Percentiles rank a stretch among this genome's conserved stretches.
Conservation (phyloP, 2,797 vertebrate species). For the Liparis tanakae region DNA sequence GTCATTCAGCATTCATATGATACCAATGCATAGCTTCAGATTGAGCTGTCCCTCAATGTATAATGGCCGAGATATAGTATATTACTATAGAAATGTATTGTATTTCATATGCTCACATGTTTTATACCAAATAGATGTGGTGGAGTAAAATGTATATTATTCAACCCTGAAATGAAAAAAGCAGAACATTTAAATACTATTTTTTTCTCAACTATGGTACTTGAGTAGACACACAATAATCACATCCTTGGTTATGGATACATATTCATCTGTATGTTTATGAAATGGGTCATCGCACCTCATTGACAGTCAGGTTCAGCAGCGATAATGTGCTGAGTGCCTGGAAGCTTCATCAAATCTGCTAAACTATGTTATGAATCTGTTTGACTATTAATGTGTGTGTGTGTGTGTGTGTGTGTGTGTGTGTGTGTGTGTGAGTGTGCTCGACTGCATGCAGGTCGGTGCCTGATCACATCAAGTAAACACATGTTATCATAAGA, state of each 20-base stretch:
- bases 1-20: background rate
- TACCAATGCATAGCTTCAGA: background rate
- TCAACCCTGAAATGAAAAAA: background rate
- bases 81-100: background rate
- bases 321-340: background rate
- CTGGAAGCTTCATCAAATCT: background rate
- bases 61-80: background rate
- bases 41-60: background rate
- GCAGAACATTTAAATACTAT: background rate
- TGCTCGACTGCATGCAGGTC: background rate
- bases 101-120: background rate
- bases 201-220: background rate
- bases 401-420: background rate
- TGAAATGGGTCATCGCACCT: background rate
- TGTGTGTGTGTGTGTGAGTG: background rate
- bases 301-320: background rate
- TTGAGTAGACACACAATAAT: background rate
- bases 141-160: background rate
- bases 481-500: conserved; percentile 38
- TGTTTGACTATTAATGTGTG: background rate
- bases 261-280: background rate
- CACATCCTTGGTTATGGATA: background rate
- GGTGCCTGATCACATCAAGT: conserved; percentile 20
- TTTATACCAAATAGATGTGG: background rate
- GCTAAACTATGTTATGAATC: background rate